These are phyloP conservation scores for Serrognathus titanus DNA, from an alignment of 2,888 invertebrate genomes.

Conservation along the genomic window DNA sequence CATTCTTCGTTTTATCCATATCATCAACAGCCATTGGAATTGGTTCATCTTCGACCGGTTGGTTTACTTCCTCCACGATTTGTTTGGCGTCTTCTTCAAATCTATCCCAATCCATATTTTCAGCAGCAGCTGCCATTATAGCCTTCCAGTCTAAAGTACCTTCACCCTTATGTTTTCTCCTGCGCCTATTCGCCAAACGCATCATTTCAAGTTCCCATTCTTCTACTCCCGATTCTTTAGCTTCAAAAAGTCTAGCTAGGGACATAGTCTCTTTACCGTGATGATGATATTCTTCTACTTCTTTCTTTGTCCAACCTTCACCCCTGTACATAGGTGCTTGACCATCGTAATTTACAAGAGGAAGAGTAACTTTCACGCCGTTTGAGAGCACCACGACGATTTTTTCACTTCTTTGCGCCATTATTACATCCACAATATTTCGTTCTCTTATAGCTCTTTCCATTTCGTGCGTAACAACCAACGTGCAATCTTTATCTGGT, in stretches of 20 bases:
- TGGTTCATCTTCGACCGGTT: conserved; percentile 50
- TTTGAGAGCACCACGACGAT: conserved; percentile 67
- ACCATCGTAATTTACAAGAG: conserved; percentile 45
- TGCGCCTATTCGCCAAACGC: conserved; percentile 40
- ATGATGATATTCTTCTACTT: conserved; percentile 50
- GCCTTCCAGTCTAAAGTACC: conserved; percentile 42
- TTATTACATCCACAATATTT: conserved; percentile 71
- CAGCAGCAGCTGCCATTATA: conserved; percentile 39
- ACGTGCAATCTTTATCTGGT: conserved; percentile 66
- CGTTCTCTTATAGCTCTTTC: conserved; percentile 75
- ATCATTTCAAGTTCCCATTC: conserved; percentile 47
- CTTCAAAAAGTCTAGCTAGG: conserved; percentile 60
- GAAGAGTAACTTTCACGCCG: conserved; percentile 68
- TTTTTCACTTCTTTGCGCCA: conserved; percentile 71
- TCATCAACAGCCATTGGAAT: conserved; percentile 49
- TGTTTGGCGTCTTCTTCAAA: conserved; percentile 45
- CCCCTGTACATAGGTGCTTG: conserved; percentile 61
- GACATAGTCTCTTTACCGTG: conserved; percentile 49
- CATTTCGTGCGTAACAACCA: conserved; percentile 69
- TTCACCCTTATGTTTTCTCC: conserved; percentile 41
- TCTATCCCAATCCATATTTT: conserved; percentile 43
- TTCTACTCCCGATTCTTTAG: conserved; percentile 42
- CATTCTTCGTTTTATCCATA: conserved; percentile 58
- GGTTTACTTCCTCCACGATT: conserved; percentile 40
- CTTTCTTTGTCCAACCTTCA: conserved; percentile 65